These are phyloP conservation scores for Caenorhabditis brenneri DNA, from an alignment of 1,140 invertebrate species.

Conservation along the genomic window DNA sequence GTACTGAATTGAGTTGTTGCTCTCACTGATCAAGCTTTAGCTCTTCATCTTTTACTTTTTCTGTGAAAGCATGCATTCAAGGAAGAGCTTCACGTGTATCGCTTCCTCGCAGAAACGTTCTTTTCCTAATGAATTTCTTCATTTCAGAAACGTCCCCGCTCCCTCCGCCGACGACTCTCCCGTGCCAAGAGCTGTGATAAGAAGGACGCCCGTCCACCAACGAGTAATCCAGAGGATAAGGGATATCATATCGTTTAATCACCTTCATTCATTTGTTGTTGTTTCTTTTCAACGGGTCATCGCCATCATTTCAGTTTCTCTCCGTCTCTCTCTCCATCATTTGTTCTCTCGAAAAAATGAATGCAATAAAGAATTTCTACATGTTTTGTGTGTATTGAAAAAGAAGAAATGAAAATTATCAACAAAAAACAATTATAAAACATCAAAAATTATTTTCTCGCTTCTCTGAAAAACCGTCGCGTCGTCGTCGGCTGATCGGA, in stretches of 20 bases:
- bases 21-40: no score
- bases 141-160: slow-evolving; percentile 64
- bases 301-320: slow-evolving; percentile 9
- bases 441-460: not conserved
- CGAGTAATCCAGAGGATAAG: slow-evolving; percentile 38
- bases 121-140: no score
- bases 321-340: no score
- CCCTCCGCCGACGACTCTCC: slow-evolving; percentile 62
- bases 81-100: no score
- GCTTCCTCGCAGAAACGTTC: no score
- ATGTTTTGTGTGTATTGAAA: no score
- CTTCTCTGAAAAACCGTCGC: slow-evolving; percentile 14
- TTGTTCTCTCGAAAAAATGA: not conserved
- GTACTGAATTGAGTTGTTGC: no score
- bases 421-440: not conserved
- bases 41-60: no score
- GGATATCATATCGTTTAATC: slow-evolving; percentile 51
- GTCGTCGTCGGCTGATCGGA: not conserved
- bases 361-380: not conserved
- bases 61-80: no score
- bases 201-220: slow-evolving; percentile 20
- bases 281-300: not conserved
- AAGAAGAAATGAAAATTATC: no score
- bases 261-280: not conserved
- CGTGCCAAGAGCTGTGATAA: slow-evolving; percentile 65